Base-by-base conservation (phyloP, 2,797 vertebrate genomes). In the Melanitta fusca region DNA sequence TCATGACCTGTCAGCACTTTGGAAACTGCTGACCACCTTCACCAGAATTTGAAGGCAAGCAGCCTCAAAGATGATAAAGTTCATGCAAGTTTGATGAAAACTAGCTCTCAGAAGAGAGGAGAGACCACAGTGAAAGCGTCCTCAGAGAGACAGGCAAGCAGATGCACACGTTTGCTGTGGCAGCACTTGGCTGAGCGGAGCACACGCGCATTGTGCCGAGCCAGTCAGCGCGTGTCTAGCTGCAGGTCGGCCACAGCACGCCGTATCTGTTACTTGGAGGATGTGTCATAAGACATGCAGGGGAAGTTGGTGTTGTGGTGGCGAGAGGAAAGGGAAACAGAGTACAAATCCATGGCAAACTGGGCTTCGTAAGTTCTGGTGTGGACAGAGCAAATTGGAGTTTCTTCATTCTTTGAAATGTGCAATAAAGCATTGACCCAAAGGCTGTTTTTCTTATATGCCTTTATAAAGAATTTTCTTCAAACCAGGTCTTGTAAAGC, bases 301-400 rank as follows among this genome's bases (percentile, higher is more conserved):
- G 69, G 90, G 96, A 96, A 96, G 95, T 95, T 96, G 88, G 47
- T 88, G 83, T 85, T 96, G 88, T 73, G 86, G 91, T 80, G 27
- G 41, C 19, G 62, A 85, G 72, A 85, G 88, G 88, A 96, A 93
- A 49, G n/a, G 79, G 68, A 82, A 72, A 78, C 57, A 39, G 83
- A 88, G 84, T 89, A 64, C 84, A 95, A 69, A 91, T 86, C 64
- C 21, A 5, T 73, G 25, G 38, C 80, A 75, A 77, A 60, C 86
- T 25, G n/a, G 10, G 36, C 56, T 77, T 82, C 0, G 0, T 69
- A 79, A 81, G n/a, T 71, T 91, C 85, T 79, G 65, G 79, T 84
- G 73, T 0, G 0, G 88, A 24, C 65, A 30, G 61, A 89, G 15
- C 28, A 65, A 88, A 34, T 15, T 2, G 10, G 24, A 91, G 21